These are phyloP conservation scores for Staurois parvus DNA, from an alignment of 2,797 vertebrate genomes.

Conservation along the genomic window DNA sequence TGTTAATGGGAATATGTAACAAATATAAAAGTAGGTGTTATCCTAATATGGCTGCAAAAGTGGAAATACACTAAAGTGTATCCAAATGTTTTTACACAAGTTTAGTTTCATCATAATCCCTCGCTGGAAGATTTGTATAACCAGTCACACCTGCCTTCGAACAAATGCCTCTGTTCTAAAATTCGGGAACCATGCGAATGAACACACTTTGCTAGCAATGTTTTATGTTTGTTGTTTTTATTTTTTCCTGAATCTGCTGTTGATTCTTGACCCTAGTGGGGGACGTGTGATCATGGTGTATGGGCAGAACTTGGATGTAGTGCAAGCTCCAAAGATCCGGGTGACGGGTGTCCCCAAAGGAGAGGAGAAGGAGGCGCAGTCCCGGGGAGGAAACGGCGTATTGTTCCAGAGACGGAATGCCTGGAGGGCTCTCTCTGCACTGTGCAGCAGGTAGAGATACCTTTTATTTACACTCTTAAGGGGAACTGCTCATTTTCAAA, in stretches of 20 bases:
- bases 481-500: too few relatives aligned
- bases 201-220: not conserved
- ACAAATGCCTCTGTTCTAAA: too few relatives aligned
- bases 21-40: too few relatives aligned
- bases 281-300: constrained; percentile 86
- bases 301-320: constrained; percentile 92
- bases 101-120: too few relatives aligned
- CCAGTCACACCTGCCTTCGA: too few relatives aligned
- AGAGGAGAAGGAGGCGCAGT: constrained; percentile 66
- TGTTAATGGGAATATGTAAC: too few relatives aligned
- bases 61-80: too few relatives aligned
- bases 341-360: constrained; percentile 76
- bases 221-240: not conserved
- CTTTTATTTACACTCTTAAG: not conserved
- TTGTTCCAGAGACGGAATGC: constrained; percentile 76
- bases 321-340: constrained; percentile 89
- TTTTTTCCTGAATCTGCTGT: not conserved
- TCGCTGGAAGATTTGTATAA: too few relatives aligned
- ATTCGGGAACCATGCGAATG: not conserved
- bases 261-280: constrained; percentile 79
- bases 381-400: constrained; percentile 73
- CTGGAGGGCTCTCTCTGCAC: constrained; percentile 76
- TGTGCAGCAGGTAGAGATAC: constrained; percentile 72
- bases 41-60: too few relatives aligned
- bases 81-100: too few relatives aligned